Percentiles rank a stretch among this genome's conserved stretches.
Conservation (phyloP, 2,797 vertebrate genomes). For the Syngnathus acus region DNA sequence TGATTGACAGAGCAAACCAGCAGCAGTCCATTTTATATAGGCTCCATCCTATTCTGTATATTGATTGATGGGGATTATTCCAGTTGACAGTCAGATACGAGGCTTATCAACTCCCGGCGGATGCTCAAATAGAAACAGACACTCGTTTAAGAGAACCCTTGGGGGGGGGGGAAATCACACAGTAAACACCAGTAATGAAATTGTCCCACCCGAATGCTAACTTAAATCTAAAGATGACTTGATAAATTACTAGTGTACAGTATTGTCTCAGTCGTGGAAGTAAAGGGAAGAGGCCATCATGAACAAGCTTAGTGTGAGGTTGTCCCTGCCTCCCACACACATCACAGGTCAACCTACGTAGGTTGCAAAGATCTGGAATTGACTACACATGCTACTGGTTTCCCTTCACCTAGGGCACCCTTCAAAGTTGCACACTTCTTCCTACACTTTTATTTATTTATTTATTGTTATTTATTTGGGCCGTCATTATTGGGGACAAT, state of each 20-base stretch:
- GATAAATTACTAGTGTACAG: not conserved
- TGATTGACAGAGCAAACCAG: not conserved
- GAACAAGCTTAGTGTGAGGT: slow-evolving; percentile 53
- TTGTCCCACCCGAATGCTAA: too few species aligned
- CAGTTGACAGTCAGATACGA: too few species aligned
- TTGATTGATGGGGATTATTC: too few species aligned
- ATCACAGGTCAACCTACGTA: slow-evolving; percentile 42
- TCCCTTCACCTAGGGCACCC: slow-evolving; percentile 33
- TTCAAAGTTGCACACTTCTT: slow-evolving; percentile 3
- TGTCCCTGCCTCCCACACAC: slow-evolving; percentile 22
- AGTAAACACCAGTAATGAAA: too few species aligned
- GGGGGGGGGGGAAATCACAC: too few species aligned
- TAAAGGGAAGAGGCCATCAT: not conserved
- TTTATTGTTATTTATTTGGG: slow-evolving; percentile 9
- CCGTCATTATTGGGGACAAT: slow-evolving; percentile 8
- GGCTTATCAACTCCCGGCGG: too few species aligned
- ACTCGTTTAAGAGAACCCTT: too few species aligned
- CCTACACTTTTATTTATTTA: not conserved
- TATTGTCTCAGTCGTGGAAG: not conserved
- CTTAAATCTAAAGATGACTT: not conserved
- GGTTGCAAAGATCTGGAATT: slow-evolving; percentile 61
- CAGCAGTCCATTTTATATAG: too few species aligned
- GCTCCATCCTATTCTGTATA: too few species aligned
- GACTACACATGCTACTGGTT: slow-evolving; percentile 66
- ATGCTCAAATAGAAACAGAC: too few species aligned